Conservation (phyloP, 2,113 vertebrate species). For the Microtus pennsylvanicus region DNA sequence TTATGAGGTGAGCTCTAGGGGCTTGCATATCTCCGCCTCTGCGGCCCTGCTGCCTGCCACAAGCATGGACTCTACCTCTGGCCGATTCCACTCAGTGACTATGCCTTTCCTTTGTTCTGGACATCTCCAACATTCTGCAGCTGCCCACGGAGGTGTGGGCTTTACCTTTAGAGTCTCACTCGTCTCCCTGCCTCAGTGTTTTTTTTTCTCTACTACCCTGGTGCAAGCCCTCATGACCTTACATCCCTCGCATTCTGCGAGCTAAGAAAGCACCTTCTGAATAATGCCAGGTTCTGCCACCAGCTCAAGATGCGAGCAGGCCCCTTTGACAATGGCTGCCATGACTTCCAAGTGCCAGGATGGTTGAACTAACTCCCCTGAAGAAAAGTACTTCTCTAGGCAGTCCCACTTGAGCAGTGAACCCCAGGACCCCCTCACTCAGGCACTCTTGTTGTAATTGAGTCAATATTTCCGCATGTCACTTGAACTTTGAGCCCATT, state of each 20-base stretch:
- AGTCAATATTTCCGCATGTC: not conserved
- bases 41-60: too few species aligned
- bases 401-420: not conserved
- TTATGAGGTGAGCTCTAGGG: not conserved
- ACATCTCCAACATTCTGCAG: not conserved
- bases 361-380: too few species aligned
- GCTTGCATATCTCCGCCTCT: not conserved
- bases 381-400: not conserved
- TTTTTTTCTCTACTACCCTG: not conserved
- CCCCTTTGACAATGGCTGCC: not conserved
- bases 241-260: not conserved
- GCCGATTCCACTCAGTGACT: not conserved
- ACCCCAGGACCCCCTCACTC: too few species aligned
- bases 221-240: not conserved
- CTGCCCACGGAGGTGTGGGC: not conserved
- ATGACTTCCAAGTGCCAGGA: not conserved
- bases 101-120: not conserved
- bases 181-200: not conserved
- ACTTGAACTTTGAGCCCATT: not conserved
- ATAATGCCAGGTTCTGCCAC: not conserved
- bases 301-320: not conserved
- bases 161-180: not conserved
- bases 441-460: not conserved
- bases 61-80: not conserved
- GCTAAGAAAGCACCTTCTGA: not conserved